A percentile compares a stretch with the other conserved stretches of the same genome.
Evolutionary conservation across 1,140 invertebrate species (phyloP).

Genomic region (Halictus rubicundus): DNA sequence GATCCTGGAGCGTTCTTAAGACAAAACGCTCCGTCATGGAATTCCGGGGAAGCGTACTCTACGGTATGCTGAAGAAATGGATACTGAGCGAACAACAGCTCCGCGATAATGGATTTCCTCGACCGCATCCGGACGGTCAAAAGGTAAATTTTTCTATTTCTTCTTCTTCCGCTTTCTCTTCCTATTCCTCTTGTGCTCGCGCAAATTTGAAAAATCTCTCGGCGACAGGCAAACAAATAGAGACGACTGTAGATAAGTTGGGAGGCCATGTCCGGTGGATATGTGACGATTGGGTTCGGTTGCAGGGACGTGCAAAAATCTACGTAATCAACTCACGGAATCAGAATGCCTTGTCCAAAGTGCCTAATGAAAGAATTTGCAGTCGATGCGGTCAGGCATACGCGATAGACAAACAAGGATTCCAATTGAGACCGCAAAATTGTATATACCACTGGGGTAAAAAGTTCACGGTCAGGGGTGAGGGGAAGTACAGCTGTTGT

Average conservation of each 20-base stretch:
- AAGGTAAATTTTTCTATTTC: constrained; percentile 59
- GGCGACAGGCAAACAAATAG: no score
- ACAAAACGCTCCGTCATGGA: constrained; percentile 78
- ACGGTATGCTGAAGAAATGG: constrained; percentile 79
- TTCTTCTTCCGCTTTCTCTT: not conserved
- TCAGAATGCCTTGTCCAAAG: constrained; percentile 82
- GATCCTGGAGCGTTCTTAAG: constrained; percentile 87
- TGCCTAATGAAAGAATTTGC: constrained; percentile 89
- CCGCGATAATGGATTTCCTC: constrained; percentile 91
- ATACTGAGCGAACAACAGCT: constrained; percentile 89
- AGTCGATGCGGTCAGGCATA: constrained; percentile 91
- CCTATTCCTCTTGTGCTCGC: no score
- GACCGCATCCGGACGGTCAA: constrained; percentile 82
- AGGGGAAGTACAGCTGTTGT: constrained; percentile 84
- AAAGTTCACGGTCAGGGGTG: constrained; percentile 89
- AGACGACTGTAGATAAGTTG: not conserved
- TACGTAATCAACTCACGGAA: constrained; percentile 82
- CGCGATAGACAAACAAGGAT: constrained; percentile 88
- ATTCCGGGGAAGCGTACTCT: constrained; percentile 78
- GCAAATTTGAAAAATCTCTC: no score
- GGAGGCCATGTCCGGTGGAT: no score
- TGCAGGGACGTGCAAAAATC: constrained; percentile 82
- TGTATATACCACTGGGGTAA: constrained; percentile 96
- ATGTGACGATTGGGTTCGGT: constrained; percentile 11
- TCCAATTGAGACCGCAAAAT: constrained; percentile 85